Conservation (phyloP, 2,113 vertebrate species). For the Dipodomys spectabilis region DNA sequence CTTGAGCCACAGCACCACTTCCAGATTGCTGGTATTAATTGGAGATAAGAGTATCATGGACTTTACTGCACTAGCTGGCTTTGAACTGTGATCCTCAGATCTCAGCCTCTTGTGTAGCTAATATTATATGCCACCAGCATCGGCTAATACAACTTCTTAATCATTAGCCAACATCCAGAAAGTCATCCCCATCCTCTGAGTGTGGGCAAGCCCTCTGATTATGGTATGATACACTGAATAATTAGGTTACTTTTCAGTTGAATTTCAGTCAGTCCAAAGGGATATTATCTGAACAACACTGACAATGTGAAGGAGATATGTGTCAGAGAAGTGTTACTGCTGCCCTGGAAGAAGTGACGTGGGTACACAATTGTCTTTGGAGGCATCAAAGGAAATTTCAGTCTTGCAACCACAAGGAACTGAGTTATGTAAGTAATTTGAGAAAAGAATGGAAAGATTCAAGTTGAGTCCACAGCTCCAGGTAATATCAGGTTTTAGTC, state of each 20-base stretch:
- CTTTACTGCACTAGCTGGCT: no score
- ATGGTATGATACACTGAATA: neutral
- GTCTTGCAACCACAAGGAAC: neutral
- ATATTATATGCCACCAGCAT: no score
- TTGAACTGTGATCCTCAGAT: no score
- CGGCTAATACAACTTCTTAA: no score
- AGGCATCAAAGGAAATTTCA: neutral
- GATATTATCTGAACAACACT: neutral
- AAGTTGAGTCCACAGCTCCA: neutral
- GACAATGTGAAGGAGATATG: neutral
- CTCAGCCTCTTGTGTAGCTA: no score
- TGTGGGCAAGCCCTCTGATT: neutral
- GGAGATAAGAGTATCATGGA: no score
- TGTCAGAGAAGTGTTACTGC: neutral
- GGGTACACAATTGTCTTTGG: neutral
- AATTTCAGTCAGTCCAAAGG: neutral
- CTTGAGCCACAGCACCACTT: no score
- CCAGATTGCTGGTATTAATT: no score
- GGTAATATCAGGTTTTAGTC: neutral
- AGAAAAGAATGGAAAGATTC: neutral
- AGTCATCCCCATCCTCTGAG: neutral
- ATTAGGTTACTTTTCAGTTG: neutral
- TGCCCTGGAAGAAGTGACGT: neutral
- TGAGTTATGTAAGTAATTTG: conserved; percentile 23
- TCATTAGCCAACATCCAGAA: no score